Evolutionary conservation across 2,113 vertebrate genomes (phyloP), one percentile per base, ranked within the genome.

Genomic region (Dascyllus trimaculatus): DNA sequence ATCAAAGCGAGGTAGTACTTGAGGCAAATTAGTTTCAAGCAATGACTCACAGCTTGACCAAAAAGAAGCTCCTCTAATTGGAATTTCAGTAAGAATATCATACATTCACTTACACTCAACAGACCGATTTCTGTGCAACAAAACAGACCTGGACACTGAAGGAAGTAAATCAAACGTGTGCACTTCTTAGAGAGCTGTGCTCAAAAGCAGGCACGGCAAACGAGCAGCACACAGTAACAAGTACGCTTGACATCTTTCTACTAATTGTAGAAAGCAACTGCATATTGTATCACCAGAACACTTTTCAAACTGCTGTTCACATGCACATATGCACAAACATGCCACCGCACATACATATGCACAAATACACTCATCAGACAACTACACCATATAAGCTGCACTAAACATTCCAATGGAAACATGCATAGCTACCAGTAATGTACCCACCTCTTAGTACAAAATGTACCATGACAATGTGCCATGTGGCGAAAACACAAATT

Each of bases 41-140:
- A 87, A 86, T 81, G 80, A 88, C 86, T 95, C 91, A 90, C 95
- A 96, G 96, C 94, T 96, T 96, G 88, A 94, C 90, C 87, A 91
- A 85, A 81, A 85, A 87, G 75, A 92, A 51, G 84, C 85, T 76
- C 80, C 89, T 87, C 29, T 52, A 81, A 85, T 48, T 78, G 58
- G 66, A 63, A 84, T 80, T 65, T 85, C 77, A 90, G 83, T 84
- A 88, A 89, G 87, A 84, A 85, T 54, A 86, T 75, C 88, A 83
- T 80, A 77, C 91, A 88, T 92, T 85, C 71, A 89, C 71, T 88
- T 70, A 81, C 86, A 73, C 83, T 75, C 66, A 85, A 87, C 84
- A 88, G 86, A 85, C 48, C 56, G 7, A 24, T 85, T 89, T 88
- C 88, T 89, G 85, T 89, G 89, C 90, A 88, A 87, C 61, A 90